These are phyloP conservation scores for Oedothorax gibbosus DNA, from an alignment of 1,140 invertebrate species.

Conservation along the genomic window DNA sequence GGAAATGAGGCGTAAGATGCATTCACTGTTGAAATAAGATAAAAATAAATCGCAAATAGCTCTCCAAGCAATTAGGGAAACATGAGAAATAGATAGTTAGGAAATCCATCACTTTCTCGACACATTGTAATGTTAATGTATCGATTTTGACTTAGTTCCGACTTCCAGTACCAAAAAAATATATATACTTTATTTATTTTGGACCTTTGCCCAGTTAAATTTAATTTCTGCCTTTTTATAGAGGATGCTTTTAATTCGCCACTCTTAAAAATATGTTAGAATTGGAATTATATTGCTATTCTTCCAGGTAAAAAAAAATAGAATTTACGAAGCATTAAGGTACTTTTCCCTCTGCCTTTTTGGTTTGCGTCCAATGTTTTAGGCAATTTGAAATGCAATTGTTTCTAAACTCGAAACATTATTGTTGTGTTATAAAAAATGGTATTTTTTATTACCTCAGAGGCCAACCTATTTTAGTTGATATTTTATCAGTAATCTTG, in stretches of 20 bases:
- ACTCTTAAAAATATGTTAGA: constrained; percentile 1
- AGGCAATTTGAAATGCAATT: neutral
- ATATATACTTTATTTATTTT: constrained; percentile 47
- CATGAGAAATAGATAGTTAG: constrained; percentile 45
- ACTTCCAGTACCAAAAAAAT: constrained; percentile 36
- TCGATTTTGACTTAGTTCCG: constrained; percentile 50
- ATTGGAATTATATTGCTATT: constrained; percentile 14
- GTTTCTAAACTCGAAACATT: neutral
- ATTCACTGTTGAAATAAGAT: constrained; percentile 41
- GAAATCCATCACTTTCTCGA: constrained; percentile 47
- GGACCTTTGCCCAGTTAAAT: constrained; percentile 54
- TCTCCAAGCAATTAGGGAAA: constrained; percentile 45
- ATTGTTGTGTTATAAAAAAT: constrained; percentile 4
- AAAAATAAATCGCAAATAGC: constrained; percentile 42
- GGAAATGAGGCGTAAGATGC: constrained; percentile 40
- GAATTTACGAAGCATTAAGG: neutral
- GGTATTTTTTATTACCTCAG: constrained; percentile 2
- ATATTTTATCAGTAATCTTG: constrained; percentile 9
- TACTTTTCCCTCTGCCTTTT: neutral
- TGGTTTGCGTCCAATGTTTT: constrained; percentile 22
- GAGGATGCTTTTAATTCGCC: constrained; percentile 41
- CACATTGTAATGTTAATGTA: constrained; percentile 34
- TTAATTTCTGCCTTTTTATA: constrained; percentile 40
- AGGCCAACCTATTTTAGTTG: neutral
- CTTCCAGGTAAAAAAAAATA: constrained; percentile 39